A percentile compares a stretch with the other conserved stretches of the same genome.
phyloP scores from a whole-genome alignment of 2,888 invertebrate genomes.

The Didymodactylos carnosus region DNA sequence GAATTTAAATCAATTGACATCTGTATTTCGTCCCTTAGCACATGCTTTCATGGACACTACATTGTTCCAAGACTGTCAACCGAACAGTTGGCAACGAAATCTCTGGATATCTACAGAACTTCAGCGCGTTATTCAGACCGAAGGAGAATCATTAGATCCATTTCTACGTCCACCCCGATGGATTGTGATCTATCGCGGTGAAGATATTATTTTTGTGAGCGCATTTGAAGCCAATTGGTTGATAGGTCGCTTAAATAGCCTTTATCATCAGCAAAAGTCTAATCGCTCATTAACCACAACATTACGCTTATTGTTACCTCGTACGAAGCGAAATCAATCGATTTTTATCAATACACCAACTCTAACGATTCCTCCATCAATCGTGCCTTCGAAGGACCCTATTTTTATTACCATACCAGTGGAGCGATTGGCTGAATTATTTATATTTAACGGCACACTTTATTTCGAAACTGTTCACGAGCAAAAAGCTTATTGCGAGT shows the following conservation, averaged over 20 bases:
- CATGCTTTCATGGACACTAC: neutral
- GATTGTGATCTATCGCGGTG: neutral
- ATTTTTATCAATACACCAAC: neutral
- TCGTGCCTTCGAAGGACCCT: neutral
- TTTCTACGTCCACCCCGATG: neutral
- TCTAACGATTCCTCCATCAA: neutral
- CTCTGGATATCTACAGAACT: neutral
- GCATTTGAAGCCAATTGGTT: neutral
- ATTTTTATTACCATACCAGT: neutral
- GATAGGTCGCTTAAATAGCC: neutral
- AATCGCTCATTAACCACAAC: neutral
- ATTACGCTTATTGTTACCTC: neutral
- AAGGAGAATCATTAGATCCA: neutral
- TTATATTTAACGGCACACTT: too few relatives aligned
- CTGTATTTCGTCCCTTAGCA: neutral
- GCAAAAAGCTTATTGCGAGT: too few relatives aligned
- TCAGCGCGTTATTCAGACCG: neutral
- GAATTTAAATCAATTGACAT: neutral
- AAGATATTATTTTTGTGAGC: neutral
- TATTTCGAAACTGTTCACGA: too few relatives aligned
- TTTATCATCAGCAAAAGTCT: neutral
- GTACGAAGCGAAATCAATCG: neutral
- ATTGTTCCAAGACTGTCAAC: neutral
- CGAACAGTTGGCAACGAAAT: neutral
- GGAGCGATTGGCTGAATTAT: too few relatives aligned